phyloP scores from a whole-genome alignment of 2,797 vertebrate genomes.

The Argyrosomus regius region DNA sequence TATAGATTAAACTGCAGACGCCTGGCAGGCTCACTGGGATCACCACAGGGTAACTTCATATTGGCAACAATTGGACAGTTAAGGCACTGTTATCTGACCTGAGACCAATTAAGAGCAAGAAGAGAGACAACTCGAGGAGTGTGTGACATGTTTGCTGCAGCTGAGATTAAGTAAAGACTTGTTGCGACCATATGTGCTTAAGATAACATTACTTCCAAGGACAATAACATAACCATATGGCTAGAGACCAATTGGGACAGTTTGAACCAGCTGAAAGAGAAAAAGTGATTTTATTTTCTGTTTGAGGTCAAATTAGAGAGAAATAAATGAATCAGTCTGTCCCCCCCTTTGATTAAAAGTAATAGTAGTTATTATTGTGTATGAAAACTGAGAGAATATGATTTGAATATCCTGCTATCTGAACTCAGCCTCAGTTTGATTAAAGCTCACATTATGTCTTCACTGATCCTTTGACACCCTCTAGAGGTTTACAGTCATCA shows the following conservation, averaged over 20 bases:
- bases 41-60: not conserved
- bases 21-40: too few species aligned
- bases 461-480: conserved; percentile 40
- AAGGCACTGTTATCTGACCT: not conserved
- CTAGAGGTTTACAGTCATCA: conserved; percentile 51
- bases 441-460: not conserved
- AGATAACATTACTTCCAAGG: not conserved
- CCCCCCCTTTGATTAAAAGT: not conserved
- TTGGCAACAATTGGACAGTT: not conserved
- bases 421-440: not conserved
- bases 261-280: not conserved
- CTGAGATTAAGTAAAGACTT: not conserved
- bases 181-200: not conserved
- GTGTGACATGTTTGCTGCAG: not conserved
- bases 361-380: not conserved
- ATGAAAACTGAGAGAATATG: not conserved
- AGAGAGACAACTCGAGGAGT: not conserved
- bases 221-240: not conserved
- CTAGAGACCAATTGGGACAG: not conserved
- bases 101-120: not conserved
- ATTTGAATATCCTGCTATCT: not conserved
- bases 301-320: not conserved
- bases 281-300: not conserved
- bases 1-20: too few species aligned
- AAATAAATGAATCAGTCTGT: not conserved